A percentile compares a stretch with the other conserved stretches of the same genome.
phyloP scores from a whole-genome alignment of 2,797 vertebrate species.

The Capromys pilorides region DNA sequence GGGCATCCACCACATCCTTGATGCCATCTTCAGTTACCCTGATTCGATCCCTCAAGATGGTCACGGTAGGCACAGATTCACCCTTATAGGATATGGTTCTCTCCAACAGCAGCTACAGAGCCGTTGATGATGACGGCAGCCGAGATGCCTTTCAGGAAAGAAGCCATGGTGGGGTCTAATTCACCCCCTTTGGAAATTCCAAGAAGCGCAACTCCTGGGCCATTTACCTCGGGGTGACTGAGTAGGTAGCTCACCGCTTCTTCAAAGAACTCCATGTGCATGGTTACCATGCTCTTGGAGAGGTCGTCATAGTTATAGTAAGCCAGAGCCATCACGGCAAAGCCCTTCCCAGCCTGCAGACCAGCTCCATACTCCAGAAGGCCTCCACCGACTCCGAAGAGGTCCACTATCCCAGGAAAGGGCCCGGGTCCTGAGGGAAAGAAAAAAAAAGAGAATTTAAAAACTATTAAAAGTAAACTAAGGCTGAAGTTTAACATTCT shows the following conservation, averaged over 20 bases:
- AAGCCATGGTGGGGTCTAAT: slow-evolving; percentile 90
- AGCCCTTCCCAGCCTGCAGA: no score
- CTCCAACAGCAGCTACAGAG: slow-evolving; percentile 83
- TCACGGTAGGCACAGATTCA: slow-evolving; percentile 84
- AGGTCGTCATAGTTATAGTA: no score
- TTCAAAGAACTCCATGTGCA: no score
- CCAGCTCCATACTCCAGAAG: no score
- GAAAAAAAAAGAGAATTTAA: no score
- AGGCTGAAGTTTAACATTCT: neutral
- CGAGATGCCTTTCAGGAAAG: slow-evolving; percentile 89
- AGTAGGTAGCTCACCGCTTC: no score
- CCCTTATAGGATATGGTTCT: slow-evolving; percentile 86
- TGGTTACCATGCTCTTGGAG: no score
- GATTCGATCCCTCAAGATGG: neutral
- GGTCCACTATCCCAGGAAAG: no score
- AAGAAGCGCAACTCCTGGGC: slow-evolving; percentile 90
- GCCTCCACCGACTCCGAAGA: no score
- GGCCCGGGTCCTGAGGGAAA: no score
- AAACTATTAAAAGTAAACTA: slow-evolving; percentile 1
- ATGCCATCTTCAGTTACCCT: slow-evolving; percentile 83
- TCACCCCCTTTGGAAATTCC: slow-evolving; percentile 91
- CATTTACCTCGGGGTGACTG: no score
- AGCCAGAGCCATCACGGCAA: no score
- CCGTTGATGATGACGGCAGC: slow-evolving; percentile 88
- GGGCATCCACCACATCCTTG: slow-evolving; percentile 80